Evolutionary conservation across 2,113 vertebrate species (phyloP).

Genomic region (Eptatretus burgeri): DNA sequence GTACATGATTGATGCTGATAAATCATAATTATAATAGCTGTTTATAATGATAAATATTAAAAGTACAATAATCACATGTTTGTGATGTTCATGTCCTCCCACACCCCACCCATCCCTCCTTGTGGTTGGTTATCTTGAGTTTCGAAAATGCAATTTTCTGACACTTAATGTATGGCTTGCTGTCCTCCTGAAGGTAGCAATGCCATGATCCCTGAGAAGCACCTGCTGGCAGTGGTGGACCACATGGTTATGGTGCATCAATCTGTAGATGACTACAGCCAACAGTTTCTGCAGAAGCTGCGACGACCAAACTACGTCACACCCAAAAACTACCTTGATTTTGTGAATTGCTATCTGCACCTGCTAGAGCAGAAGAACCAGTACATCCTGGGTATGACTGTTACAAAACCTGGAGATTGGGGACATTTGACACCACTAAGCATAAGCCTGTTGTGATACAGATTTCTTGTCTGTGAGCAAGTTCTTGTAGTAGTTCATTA

Average conservation of each 20-base stretch:
- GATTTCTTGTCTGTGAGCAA: background rate
- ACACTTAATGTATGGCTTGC: too few relatives aligned
- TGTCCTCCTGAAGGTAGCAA: constrained; percentile 27
- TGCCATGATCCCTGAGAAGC: constrained; percentile 23
- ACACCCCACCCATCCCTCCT: too few relatives aligned
- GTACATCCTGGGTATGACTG: constrained; percentile 34
- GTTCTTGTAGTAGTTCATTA: background rate
- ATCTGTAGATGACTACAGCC: constrained; percentile 43
- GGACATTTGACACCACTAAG: background rate
- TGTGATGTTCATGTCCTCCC: too few relatives aligned
- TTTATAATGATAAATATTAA: too few relatives aligned
- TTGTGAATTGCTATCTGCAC: constrained; percentile 39
- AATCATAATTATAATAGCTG: too few relatives aligned
- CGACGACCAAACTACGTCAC: constrained; percentile 60
- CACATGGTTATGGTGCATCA: constrained; percentile 54
- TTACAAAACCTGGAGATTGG: background rate
- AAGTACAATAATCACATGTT: too few relatives aligned
- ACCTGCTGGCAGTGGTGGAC: constrained; percentile 20
- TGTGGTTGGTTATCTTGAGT: too few relatives aligned
- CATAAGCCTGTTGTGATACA: background rate
- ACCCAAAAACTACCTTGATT: constrained; percentile 80
- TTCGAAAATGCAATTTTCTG: too few relatives aligned
- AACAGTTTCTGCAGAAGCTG: constrained; percentile 43
- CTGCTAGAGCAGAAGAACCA: constrained; percentile 50
- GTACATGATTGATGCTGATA: too few relatives aligned